These are phyloP conservation scores for Molossus molossus DNA, from an alignment of 2,797 vertebrate species.

Conservation along the genomic window DNA sequence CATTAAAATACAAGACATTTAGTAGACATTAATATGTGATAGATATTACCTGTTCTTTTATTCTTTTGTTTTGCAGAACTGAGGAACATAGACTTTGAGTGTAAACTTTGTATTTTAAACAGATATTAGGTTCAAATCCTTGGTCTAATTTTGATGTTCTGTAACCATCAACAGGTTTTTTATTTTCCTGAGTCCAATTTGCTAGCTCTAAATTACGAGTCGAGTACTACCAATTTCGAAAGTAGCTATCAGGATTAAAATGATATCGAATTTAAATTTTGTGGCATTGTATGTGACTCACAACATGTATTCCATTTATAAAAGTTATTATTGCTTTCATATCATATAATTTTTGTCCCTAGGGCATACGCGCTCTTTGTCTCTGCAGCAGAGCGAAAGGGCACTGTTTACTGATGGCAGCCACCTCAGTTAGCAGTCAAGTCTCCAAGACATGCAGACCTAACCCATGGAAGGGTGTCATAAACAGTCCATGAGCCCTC, in stretches of 20 bases:
- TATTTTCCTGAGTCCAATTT: background rate
- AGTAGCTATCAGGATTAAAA: background rate
- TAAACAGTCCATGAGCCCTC: background rate
- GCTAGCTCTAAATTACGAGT: background rate
- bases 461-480: background rate
- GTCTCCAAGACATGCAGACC: background rate
- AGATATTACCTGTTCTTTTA: background rate
- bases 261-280: background rate
- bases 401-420: background rate
- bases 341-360: background rate
- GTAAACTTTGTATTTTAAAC: slow-evolving; percentile 16
- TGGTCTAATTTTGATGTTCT: background rate
- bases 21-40: background rate
- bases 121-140: background rate
- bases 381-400: background rate
- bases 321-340: background rate
- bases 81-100: background rate
- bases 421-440: background rate
- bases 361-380: background rate
- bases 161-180: background rate
- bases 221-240: background rate
- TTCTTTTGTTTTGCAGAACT: slow-evolving; percentile 27
- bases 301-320: background rate
- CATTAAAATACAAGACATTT: background rate
- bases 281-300: background rate